A percentile compares a stretch with the other conserved stretches of the same genome.
These are phyloP conservation scores for Pollimyrus isidori DNA, from an alignment of 2,113 vertebrate genomes.

Conservation along the genomic window DNA sequence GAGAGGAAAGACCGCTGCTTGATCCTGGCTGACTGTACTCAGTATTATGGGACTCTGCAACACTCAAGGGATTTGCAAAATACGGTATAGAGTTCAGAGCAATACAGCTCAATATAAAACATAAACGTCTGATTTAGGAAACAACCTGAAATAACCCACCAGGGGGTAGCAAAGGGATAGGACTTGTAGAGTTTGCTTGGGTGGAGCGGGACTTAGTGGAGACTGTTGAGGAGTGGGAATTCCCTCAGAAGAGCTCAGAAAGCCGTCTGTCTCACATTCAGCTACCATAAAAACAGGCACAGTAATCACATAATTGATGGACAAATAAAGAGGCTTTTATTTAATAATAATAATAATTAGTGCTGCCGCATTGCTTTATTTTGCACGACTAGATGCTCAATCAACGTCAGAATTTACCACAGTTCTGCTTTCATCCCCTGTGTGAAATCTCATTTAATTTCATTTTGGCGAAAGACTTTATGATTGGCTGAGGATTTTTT, in stretches of 20 bases:
- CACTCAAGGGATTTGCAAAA: conserved; percentile 56
- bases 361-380: neutral
- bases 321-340: conserved; percentile 20
- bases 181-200: neutral
- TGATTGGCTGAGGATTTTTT: neutral
- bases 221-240: conserved; percentile 32
- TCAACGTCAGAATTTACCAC: neutral
- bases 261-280: conserved; percentile 86
- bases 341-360: neutral
- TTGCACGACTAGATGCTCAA: neutral
- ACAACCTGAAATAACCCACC: neutral
- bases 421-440: neutral
- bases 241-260: conserved; percentile 85
- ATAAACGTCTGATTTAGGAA: neutral
- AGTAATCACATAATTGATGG: conserved; percentile 33
- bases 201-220: conserved; percentile 22
- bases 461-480: neutral
- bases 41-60: conserved; percentile 63
- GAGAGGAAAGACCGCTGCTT: conserved; percentile 70
- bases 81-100: neutral
- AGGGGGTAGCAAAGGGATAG: neutral
- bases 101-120: neutral
- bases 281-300: conserved; percentile 62
- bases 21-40: conserved; percentile 45
- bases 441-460: neutral